phyloP scores from a whole-genome alignment of 2,113 vertebrate species.

The Psammodynastes pulverulentus region DNA sequence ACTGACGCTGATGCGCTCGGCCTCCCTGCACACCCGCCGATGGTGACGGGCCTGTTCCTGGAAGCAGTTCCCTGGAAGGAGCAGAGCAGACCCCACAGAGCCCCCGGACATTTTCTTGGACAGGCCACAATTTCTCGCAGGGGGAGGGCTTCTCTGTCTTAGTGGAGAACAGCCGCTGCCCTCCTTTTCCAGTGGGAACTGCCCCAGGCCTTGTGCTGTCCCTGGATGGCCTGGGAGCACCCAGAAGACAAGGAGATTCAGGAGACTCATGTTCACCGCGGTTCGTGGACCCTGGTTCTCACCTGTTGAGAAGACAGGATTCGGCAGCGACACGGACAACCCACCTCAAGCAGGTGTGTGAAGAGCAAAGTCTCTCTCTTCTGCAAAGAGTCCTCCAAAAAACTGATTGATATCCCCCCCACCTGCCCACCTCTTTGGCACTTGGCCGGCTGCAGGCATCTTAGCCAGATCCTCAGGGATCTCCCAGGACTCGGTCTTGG shows the following conservation, averaged over 20 bases:
- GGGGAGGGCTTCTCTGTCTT: not conserved
- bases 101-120: not conserved
- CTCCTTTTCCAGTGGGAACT: not conserved
- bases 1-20: conserved; percentile 65
- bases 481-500: not conserved
- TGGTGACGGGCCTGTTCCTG: not conserved
- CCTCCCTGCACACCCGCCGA: not conserved
- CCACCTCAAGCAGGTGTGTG: not conserved
- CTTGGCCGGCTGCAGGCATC: not conserved
- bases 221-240: not conserved
- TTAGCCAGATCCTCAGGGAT: not conserved
- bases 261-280: not conserved
- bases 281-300: not conserved
- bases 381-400: not conserved
- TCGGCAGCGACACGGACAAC: not conserved
- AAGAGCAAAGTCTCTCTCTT: not conserved
- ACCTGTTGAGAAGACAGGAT: not conserved
- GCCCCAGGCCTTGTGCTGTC: not conserved
- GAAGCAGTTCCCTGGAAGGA: not conserved
- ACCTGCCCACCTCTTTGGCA: not conserved
- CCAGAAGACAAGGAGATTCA: not conserved
- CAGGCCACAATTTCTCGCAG: not conserved
- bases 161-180: not conserved
- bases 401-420: fast-evolving
- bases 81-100: not conserved